Percentiles rank a stretch among this genome's conserved stretches.
Conservation (phyloP, 2,113 vertebrate species). For the Hydropotes inermis region DNA sequence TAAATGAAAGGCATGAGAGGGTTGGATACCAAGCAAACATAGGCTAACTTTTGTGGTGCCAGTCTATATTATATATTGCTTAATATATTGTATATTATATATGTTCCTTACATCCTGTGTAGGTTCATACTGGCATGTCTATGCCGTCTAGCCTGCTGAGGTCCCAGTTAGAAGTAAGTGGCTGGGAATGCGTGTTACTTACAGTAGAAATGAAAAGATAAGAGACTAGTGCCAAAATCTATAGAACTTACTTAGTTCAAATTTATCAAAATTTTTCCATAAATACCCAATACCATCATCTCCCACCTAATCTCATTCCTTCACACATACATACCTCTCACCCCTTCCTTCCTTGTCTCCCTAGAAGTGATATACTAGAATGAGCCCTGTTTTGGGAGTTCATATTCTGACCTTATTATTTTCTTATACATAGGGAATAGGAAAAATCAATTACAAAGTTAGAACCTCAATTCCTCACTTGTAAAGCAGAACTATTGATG, state of each 20-base stretch:
- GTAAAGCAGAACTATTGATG: neutral
- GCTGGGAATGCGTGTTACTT: neutral
- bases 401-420: neutral
- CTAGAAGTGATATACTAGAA: accelerated
- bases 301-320: neutral
- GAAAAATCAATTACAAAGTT: neutral
- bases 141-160: neutral
- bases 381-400: neutral
- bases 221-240: neutral
- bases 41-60: neutral
- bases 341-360: neutral
- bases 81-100: neutral
- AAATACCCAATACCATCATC: neutral
- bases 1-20: neutral
- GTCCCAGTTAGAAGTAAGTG: neutral
- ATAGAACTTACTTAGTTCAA: neutral
- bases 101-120: neutral
- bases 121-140: neutral
- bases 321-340: neutral
- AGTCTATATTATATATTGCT: neutral
- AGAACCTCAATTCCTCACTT: neutral
- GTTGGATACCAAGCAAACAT: neutral
- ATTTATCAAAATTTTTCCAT: neutral
- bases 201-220: neutral
- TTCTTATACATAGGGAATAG: neutral